Percentiles rank a stretch among this genome's conserved stretches.
Conservation (phyloP, 2,113 vertebrate species). For the Telmatochromis sp. region DNA sequence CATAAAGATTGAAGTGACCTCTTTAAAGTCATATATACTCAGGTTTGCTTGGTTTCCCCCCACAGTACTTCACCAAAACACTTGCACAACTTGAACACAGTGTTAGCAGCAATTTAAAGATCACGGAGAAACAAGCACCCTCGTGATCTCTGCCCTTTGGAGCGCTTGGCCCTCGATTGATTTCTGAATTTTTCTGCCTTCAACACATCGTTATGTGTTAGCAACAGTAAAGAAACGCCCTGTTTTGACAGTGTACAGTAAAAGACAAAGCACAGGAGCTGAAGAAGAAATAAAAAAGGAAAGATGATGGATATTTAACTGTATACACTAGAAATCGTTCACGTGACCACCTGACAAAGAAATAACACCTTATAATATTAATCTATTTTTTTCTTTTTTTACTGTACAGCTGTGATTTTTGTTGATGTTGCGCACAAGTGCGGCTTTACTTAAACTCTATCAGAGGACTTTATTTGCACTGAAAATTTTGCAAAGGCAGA, state of each 20-base stretch:
- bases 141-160: conserved; percentile 65
- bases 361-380: background rate
- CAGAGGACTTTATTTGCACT: background rate
- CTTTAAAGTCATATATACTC: background rate
- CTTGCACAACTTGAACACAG: background rate
- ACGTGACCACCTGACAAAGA: background rate
- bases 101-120: background rate
- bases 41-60: background rate
- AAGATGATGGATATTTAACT: background rate
- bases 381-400: background rate
- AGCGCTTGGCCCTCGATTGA: conserved; percentile 62
- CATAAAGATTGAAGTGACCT: background rate
- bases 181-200: conserved; percentile 52
- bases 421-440: background rate
- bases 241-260: conserved; percentile 50
- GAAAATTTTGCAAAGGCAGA: conserved; percentile 2
- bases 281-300: background rate
- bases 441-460: background rate
- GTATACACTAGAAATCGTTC: background rate
- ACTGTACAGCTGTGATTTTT: background rate
- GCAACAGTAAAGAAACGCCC: conserved; percentile 28
- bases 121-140: background rate
- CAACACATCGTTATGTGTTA: conserved; percentile 37
- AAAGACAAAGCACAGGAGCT: conserved; percentile 61
- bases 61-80: background rate